phyloP scores from a whole-genome alignment of 2,888 invertebrate species.

The Trissolcus japonicus region DNA sequence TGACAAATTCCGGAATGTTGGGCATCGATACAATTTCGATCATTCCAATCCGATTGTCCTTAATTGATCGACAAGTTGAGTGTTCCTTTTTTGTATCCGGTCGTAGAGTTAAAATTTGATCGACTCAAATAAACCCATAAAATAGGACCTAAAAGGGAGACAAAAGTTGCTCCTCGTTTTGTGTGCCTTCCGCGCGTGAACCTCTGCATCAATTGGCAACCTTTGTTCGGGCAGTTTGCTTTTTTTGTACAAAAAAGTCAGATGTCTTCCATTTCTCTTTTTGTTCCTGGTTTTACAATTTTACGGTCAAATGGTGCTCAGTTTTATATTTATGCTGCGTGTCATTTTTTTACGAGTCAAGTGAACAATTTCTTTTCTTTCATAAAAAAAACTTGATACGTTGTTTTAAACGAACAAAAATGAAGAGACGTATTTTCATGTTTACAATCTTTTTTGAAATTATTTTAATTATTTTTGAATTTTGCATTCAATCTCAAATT shows the following conservation, averaged over 20 bases:
- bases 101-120: too few relatives aligned
- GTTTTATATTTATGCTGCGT: too few relatives aligned
- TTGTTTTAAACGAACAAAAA: too few relatives aligned
- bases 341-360: too few relatives aligned
- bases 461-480: too few relatives aligned
- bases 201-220: conserved; percentile 6
- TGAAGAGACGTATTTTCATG: too few relatives aligned
- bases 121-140: conserved; percentile 2
- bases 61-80: background rate
- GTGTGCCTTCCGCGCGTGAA: conserved; percentile 5
- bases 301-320: background rate
- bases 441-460: background rate
- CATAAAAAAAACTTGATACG: too few relatives aligned
- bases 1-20: conserved; percentile 20
- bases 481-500: too few relatives aligned
- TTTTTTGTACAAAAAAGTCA: background rate
- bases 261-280: background rate
- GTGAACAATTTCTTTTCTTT: too few relatives aligned
- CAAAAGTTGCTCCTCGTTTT: conserved; percentile 2
- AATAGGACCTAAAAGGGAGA: background rate
- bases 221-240: conserved; percentile 1
- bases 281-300: background rate
- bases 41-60: background rate
- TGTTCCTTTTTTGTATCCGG: too few relatives aligned
- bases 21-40: conserved; percentile 1